Percentiles rank a stretch among this genome's conserved stretches.
Conservation (phyloP, 2,113 vertebrate genomes). For the Sinocyclocheilus grahami region DNA sequence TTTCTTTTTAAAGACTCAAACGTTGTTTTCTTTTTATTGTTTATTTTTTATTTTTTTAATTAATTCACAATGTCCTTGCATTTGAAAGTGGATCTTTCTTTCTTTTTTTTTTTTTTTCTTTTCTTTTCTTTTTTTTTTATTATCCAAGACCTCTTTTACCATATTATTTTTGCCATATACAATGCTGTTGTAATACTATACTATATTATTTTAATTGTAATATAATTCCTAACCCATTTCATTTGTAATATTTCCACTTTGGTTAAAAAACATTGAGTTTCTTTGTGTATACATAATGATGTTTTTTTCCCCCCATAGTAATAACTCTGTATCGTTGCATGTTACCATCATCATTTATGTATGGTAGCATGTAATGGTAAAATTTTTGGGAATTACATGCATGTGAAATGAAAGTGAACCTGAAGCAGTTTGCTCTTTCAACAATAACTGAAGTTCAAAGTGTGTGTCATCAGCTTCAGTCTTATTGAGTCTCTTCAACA, state of each 20-base stretch:
- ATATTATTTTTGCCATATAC: neutral
- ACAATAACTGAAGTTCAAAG: neutral
- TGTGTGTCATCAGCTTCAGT: conserved; percentile 34
- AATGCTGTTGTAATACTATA: neutral
- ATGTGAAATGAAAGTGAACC: neutral
- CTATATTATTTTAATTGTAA: too few relatives aligned
- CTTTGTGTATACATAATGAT: neutral
- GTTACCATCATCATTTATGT: neutral
- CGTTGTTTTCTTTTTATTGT: neutral
- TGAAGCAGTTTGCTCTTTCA: conserved; percentile 3
- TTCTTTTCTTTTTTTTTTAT: too few relatives aligned
- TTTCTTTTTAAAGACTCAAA: neutral
- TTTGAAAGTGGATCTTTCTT: neutral
- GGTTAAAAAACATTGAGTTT: neutral
- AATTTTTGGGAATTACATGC: neutral
- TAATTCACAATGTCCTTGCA: neutral
- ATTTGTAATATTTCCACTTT: neutral
- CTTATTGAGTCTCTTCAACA: conserved; percentile 34
- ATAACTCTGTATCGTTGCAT: neutral
- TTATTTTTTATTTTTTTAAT: too few relatives aligned
- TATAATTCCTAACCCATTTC: too few relatives aligned
- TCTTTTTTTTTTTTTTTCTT: too few relatives aligned
- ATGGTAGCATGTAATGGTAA: neutral
- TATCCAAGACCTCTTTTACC: too few relatives aligned
- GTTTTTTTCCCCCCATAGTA: neutral